A percentile compares a stretch with the other conserved stretches of the same genome.
phyloP scores from a whole-genome alignment of 2,113 vertebrate genomes.

The Chlorodrepanis virens region DNA sequence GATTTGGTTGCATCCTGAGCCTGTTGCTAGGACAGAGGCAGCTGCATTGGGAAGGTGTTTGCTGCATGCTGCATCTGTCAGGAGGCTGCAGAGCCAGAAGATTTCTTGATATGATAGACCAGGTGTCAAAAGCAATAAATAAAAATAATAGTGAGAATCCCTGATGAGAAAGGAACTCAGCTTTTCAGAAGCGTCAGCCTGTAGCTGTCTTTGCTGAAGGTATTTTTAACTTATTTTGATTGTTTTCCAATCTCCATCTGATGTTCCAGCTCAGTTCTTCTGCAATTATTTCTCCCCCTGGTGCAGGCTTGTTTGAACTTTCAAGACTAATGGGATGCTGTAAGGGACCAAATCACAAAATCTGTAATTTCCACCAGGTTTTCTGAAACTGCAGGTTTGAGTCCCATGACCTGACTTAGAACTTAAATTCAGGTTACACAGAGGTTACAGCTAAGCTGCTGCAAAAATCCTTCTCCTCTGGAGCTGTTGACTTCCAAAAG shows the following conservation, averaged over 20 bases:
- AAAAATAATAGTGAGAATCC: conserved; percentile 5
- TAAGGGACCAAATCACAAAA: neutral
- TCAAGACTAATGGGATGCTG: neutral
- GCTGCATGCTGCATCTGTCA: neutral
- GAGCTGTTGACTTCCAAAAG: neutral
- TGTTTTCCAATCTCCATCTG: neutral
- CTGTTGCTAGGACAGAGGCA: conserved; percentile 1
- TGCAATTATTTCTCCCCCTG: neutral
- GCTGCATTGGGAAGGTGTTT: neutral
- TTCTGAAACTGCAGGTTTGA: neutral
- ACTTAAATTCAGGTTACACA: neutral
- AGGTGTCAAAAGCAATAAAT: conserved; percentile 49
- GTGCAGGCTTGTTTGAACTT: neutral
- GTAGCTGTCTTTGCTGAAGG: neutral
- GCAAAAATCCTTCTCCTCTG: neutral
- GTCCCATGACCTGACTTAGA: neutral
- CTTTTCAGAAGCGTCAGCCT: neutral
- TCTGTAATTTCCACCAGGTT: neutral
- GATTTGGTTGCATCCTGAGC: conserved; percentile 19
- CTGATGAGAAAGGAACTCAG: neutral
- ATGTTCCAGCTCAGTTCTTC: neutral
- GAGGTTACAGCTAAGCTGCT: neutral
- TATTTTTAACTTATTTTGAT: conserved; percentile 8
- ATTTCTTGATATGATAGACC: neutral
- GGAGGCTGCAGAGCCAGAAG: neutral